A percentile compares a stretch with the other conserved stretches of the same genome.
Evolutionary conservation across 2,113 vertebrate genomes (phyloP).

Genomic region (Marmota flaviventris): DNA sequence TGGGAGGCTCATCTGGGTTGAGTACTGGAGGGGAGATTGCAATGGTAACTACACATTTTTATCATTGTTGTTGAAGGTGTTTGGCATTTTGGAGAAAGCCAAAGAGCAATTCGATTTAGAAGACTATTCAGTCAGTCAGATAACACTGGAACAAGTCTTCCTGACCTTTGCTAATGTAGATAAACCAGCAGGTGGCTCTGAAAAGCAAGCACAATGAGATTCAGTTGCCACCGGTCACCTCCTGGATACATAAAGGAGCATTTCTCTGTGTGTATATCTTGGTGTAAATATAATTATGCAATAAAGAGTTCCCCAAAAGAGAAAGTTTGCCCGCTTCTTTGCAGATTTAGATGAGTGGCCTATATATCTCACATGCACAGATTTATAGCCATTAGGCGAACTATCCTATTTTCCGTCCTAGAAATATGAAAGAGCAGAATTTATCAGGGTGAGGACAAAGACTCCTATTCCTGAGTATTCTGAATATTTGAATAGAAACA

Average conservation of each 20-base stretch:
- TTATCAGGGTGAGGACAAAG: background rate
- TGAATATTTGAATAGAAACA: constrained; percentile 44
- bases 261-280: background rate
- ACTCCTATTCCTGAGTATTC: background rate
- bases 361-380: background rate
- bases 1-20: background rate
- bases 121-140: constrained; percentile 97
- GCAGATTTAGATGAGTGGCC: background rate
- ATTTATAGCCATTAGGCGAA: constrained; percentile 14
- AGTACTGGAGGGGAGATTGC: background rate
- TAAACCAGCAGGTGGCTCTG: background rate
- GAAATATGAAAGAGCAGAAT: background rate
- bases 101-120: constrained; percentile 95
- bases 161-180: constrained; percentile 91
- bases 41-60: background rate
- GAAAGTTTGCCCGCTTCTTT: constrained; percentile 16
- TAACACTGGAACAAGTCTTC: constrained; percentile 97
- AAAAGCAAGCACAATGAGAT: background rate
- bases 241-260: background rate
- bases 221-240: background rate
- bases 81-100: constrained; percentile 94
- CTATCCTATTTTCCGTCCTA: background rate
- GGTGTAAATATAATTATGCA: constrained; percentile 47
- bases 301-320: constrained; percentile 60
- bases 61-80: constrained; percentile 89